Conservation (phyloP, 2,113 vertebrate genomes). For the Odontesthes bonariensis region DNA sequence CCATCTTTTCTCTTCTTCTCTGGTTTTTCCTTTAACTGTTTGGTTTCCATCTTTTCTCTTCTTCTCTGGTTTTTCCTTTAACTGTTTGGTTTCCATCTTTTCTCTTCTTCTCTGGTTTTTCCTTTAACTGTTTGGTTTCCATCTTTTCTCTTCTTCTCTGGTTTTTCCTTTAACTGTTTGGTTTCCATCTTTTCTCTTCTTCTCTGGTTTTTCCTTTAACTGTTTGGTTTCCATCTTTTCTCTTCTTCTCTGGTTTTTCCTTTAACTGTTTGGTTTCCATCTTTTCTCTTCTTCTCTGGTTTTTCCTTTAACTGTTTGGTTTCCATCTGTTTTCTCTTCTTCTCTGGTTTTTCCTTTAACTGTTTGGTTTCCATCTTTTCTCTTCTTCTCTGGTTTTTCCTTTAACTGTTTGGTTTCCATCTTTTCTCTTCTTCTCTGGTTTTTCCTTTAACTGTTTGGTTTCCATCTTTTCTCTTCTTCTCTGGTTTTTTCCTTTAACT, state of each 20-base stretch:
- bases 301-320: too few species aligned
- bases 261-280: neutral
- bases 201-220: too few species aligned
- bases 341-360: too few species aligned
- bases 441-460: too few species aligned
- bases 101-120: neutral
- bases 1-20: neutral
- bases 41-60: neutral
- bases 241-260: neutral
- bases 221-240: accelerated
- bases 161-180: too few species aligned
- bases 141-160: neutral
- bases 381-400: neutral
- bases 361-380: accelerated
- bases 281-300: neutral
- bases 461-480: neutral
- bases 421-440: neutral
- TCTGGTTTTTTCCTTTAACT: too few species aligned
- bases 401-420: neutral
- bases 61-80: too few species aligned
- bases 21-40: too few species aligned
- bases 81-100: accelerated
- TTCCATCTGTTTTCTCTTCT: neutral
- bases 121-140: neutral
- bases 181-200: neutral